A percentile compares a stretch with the other conserved stretches of the same genome.
These are phyloP conservation scores for Poecile montanus DNA, from an alignment of 2,797 vertebrate genomes.

Conservation along the genomic window DNA sequence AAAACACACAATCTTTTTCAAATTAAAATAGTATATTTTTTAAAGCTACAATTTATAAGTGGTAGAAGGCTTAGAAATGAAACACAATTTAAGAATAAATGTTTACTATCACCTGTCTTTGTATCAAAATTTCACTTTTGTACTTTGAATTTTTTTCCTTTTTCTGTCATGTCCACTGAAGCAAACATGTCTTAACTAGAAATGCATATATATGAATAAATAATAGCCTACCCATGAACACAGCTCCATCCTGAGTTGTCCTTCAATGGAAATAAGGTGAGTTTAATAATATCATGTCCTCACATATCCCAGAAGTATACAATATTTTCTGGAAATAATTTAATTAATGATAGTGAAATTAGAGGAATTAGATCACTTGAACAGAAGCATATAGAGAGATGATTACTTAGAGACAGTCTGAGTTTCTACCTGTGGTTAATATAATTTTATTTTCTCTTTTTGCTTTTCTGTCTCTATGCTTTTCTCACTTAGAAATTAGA, in stretches of 20 bases:
- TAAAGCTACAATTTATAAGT: neutral
- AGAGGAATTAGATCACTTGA: neutral
- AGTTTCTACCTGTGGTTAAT: neutral
- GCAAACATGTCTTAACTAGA: neutral
- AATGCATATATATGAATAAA: neutral
- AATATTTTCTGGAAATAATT: neutral
- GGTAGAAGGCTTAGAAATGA: neutral
- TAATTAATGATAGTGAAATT: neutral
- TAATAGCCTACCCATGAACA: neutral
- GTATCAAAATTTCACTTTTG: neutral
- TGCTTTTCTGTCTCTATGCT: neutral
- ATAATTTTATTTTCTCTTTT: neutral
- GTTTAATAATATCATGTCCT: neutral
- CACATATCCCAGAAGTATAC: fast-evolving
- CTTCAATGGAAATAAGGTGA: neutral
- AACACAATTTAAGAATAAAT: neutral
- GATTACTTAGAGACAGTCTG: neutral
- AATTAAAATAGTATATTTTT: neutral
- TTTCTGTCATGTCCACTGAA: neutral
- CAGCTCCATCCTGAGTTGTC: neutral
- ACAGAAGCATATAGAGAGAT: neutral
- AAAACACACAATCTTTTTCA: neutral
- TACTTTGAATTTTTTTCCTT: neutral
- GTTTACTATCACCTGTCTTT: neutral
- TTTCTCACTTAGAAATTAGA: neutral